phyloP scores from a whole-genome alignment of 2,113 vertebrate genomes.

The Bucco capensis region DNA sequence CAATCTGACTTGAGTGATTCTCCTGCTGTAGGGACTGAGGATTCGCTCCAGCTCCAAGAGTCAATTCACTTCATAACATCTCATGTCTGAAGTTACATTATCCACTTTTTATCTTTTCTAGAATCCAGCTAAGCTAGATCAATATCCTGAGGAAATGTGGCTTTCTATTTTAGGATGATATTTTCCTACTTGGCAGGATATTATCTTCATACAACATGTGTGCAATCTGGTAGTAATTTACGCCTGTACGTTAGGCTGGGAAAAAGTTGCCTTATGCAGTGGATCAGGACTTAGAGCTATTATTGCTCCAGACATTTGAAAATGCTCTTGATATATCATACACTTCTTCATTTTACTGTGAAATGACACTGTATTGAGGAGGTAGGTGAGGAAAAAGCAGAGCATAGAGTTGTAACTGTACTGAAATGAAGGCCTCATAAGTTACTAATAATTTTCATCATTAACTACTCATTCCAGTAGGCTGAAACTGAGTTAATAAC shows the following conservation, averaged over 20 bases:
- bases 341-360: conserved; percentile 19
- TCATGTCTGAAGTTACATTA: conserved; percentile 42
- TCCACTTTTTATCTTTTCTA: conserved; percentile 15
- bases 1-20: neutral
- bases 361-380: neutral
- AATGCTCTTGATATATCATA: conserved; percentile 13
- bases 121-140: conserved; percentile 34
- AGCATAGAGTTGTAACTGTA: neutral
- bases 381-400: neutral
- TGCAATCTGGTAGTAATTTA: conserved; percentile 65
- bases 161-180: conserved; percentile 67
- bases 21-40: neutral
- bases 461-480: neutral
- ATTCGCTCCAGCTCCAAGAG: neutral
- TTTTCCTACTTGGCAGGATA: conserved; percentile 61
- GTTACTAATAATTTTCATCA: neutral
- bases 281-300: conserved; percentile 36
- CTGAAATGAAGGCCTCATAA: conserved; percentile 8
- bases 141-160: conserved; percentile 60
- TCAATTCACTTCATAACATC: conserved; percentile 28
- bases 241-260: conserved; percentile 29
- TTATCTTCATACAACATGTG: conserved; percentile 46
- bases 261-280: conserved; percentile 37
- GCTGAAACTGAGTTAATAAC: conserved; percentile 1
- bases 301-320: conserved; percentile 56